Conservation (phyloP, 1,140 invertebrate species). For the Asbolus verrucosus region DNA sequence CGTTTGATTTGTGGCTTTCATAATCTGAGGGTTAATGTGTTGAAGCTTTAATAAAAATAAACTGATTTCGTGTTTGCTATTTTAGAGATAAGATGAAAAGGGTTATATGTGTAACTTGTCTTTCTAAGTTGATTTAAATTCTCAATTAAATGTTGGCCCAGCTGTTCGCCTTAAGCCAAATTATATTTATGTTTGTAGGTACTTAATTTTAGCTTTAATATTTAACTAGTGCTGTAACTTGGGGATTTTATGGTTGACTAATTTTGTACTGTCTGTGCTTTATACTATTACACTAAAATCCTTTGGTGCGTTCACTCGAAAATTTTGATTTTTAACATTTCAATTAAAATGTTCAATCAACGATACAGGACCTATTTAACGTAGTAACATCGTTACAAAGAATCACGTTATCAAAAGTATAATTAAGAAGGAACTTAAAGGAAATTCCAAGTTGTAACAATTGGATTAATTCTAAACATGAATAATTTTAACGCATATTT, state of each 20-base stretch:
- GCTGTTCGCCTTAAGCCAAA: constrained; percentile 8
- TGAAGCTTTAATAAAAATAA: constrained; percentile 6
- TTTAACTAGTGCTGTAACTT: constrained; percentile 17
- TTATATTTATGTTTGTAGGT: constrained; percentile 4
- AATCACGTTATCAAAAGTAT: too few species aligned
- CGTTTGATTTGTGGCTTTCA: constrained; percentile 15
- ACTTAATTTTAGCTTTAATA: constrained; percentile 19
- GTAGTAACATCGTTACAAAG: too few species aligned
- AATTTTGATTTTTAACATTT: too few species aligned
- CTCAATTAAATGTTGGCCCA: constrained; percentile 11
- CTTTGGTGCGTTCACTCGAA: too few species aligned
- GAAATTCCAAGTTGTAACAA: too few species aligned
- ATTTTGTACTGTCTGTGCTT: constrained; percentile 5
- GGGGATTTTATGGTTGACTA: constrained; percentile 11
- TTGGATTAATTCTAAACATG: too few species aligned
- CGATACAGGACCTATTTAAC: too few species aligned
- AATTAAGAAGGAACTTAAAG: too few species aligned
- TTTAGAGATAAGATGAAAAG: not conserved
- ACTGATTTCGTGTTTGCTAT: not conserved
- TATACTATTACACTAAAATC: too few species aligned
- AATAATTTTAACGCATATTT: too few species aligned
- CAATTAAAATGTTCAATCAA: too few species aligned
- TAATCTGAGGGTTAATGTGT: not conserved
- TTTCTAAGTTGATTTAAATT: constrained; percentile 17
- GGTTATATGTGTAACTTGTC: not conserved